Percentiles rank a stretch among this genome's conserved stretches.
Conservation (phyloP, 2,113 vertebrate species). For the Acanthisitta chloris region DNA sequence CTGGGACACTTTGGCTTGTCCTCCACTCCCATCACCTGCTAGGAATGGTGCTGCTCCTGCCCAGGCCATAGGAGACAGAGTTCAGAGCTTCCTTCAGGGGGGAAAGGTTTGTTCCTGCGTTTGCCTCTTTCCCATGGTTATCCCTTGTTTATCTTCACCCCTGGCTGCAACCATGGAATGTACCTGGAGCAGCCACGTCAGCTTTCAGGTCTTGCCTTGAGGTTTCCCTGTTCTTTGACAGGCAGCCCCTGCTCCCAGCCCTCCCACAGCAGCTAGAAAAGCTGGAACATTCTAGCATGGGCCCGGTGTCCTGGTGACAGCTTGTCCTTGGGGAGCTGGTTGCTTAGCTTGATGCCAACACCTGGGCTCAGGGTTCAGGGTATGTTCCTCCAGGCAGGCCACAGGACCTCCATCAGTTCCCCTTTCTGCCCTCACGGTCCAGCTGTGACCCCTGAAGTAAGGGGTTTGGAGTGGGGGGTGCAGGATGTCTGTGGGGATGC, state of each 20-base stretch:
- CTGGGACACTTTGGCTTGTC: neutral
- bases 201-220: neutral
- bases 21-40: neutral
- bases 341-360: neutral
- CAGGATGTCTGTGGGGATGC: neutral
- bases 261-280: neutral
- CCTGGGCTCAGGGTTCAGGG: neutral
- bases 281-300: fast-evolving
- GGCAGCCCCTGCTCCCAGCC: neutral
- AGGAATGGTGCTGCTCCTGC: neutral
- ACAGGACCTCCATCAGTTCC: neutral
- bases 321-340: neutral
- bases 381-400: fast-evolving
- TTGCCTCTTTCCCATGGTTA: neutral
- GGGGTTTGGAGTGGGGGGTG: neutral
- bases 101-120: neutral
- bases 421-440: neutral
- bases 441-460: neutral
- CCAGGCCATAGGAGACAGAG: neutral
- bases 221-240: fast-evolving
- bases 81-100: neutral
- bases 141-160: neutral
- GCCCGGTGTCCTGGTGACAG: fast-evolving
- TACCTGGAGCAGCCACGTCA: neutral
- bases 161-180: neutral